A percentile compares a stretch with the other conserved stretches of the same genome.
Evolutionary conservation across 2,888 invertebrate genomes (phyloP).

Genomic region (Nephrotoma guestfalica): DNA sequence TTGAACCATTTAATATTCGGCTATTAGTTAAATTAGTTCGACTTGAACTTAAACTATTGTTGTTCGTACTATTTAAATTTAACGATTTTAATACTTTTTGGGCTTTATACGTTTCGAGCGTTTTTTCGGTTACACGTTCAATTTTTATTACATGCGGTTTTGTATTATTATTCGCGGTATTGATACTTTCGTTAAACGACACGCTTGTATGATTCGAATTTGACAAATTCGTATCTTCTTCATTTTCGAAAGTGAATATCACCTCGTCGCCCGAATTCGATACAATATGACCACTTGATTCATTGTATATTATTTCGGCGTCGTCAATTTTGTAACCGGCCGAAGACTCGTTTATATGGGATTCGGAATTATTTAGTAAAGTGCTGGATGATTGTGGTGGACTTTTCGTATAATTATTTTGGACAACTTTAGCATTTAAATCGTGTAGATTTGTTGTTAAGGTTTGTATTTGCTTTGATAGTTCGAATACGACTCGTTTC

Average conservation of each 20-base stretch:
- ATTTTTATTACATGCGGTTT: background rate
- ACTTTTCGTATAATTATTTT: background rate
- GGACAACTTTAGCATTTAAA: background rate
- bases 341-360: background rate
- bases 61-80: background rate
- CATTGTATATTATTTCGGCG: background rate
- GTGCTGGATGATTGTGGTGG: background rate
- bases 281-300: background rate
- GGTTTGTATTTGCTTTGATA: background rate
- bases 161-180: background rate
- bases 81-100: background rate
- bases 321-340: background rate
- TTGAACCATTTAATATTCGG: background rate
- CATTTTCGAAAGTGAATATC: background rate
- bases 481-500: background rate
- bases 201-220: background rate
- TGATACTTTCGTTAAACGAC: background rate
- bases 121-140: background rate
- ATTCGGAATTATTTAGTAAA: background rate
- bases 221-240: background rate
- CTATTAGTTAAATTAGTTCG: background rate
- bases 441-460: background rate
- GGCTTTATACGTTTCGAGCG: background rate
- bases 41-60: background rate
- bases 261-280: background rate